phyloP scores from a whole-genome alignment of 2,113 vertebrate genomes.

The Ammodytes dubius region DNA sequence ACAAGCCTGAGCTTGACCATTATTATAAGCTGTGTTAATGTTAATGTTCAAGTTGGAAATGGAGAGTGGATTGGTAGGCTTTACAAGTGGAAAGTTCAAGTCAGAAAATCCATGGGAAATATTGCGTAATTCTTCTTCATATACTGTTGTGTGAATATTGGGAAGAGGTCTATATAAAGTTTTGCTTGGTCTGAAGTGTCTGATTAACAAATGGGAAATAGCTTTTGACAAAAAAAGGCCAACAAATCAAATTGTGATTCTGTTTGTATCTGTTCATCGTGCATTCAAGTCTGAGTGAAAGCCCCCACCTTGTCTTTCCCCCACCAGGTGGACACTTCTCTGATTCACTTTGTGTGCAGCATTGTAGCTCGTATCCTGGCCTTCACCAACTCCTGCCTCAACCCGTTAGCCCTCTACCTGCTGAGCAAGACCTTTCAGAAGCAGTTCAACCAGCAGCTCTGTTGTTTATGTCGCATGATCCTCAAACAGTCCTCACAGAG shows the following conservation, averaged over 20 bases:
- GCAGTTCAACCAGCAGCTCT: slow-evolving; percentile 94
- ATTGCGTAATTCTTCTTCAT: no score
- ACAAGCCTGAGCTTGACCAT: no score
- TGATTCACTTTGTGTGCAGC: slow-evolving; percentile 91
- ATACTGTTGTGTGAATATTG: not conserved
- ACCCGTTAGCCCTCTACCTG: slow-evolving; percentile 96
- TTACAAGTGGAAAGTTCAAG: no score
- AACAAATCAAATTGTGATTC: not conserved
- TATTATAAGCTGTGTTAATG: no score
- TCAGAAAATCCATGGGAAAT: no score
- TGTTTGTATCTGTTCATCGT: not conserved
- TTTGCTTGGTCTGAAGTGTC: not conserved
- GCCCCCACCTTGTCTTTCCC: not conserved
- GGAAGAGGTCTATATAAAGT: not conserved
- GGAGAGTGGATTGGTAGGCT: no score
- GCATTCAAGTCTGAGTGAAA: not conserved
- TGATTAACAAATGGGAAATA: not conserved
- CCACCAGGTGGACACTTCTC: slow-evolving; percentile 92
- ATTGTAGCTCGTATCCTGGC: slow-evolving; percentile 93
- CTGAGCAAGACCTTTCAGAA: slow-evolving; percentile 96
- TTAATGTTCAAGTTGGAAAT: no score
- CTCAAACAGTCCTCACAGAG: slow-evolving; percentile 81
- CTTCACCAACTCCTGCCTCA: slow-evolving; percentile 96
- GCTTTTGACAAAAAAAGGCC: not conserved
- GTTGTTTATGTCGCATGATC: slow-evolving; percentile 86